phyloP scores from a whole-genome alignment of 2,797 vertebrate genomes.

The Corythornis leucogaster region DNA sequence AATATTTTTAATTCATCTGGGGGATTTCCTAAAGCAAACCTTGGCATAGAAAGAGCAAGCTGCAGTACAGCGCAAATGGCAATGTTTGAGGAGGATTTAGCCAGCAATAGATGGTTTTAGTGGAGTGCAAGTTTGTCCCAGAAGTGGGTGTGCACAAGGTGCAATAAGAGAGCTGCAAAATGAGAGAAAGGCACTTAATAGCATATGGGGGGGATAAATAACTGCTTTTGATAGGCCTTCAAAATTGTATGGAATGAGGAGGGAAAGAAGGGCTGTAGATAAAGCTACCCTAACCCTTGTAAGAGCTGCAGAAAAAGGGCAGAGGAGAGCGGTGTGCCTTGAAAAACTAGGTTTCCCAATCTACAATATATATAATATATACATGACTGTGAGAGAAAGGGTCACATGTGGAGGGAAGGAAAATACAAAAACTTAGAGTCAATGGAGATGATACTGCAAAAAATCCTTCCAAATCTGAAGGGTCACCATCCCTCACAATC shows the following conservation, averaged over 20 bases:
- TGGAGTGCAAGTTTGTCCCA: neutral
- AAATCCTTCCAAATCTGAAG: neutral
- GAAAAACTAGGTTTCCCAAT: neutral
- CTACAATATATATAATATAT: neutral
- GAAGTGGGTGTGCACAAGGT: neutral
- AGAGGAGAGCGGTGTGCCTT: neutral
- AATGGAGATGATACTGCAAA: neutral
- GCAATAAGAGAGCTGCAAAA: neutral
- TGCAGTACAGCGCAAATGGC: neutral
- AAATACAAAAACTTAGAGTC: neutral
- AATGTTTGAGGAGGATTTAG: slow-evolving; percentile 2
- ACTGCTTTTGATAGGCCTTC: neutral
- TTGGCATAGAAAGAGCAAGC: slow-evolving; percentile 1
- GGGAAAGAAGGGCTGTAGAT: neutral
- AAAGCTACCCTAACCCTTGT: neutral
- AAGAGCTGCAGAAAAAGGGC: neutral
- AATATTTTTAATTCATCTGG: slow-evolving; percentile 33
- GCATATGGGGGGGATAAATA: neutral
- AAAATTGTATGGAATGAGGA: neutral
- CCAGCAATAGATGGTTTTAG: neutral
- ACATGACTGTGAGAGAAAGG: neutral
- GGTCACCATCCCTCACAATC: neutral
- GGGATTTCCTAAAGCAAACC: slow-evolving; percentile 58
- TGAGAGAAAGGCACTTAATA: neutral
- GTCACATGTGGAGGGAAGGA: neutral